Evolutionary conservation across 1,140 invertebrate species (phyloP), one percentile per base, ranked within the genome.

Genomic region (Grapholita molesta): DNA sequence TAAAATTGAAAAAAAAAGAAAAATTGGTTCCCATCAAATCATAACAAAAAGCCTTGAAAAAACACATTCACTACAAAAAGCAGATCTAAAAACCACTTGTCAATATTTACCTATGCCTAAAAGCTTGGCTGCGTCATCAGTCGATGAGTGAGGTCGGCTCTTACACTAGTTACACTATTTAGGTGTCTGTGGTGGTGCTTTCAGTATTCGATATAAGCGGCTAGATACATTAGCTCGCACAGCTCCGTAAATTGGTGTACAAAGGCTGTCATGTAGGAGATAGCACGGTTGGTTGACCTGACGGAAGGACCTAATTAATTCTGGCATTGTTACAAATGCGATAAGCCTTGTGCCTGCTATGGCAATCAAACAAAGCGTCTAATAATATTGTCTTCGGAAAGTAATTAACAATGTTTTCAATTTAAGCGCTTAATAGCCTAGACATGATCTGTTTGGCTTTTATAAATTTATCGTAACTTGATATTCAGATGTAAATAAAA

Each of bases 211-310:
- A n/a, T n/a, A n/a, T n/a, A n/a, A n/a, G n/a, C n/a, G n/a, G n/a
- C n/a, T n/a, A n/a, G n/a, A n/a, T n/a, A n/a, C n/a, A n/a, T n/a
- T 57, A 23, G 25, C 23, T 28, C 53, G n/a, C 24, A 57, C 25
- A 38, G 53, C 53, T 25, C 55, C 11, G 24, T 30, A 32, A 25
- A 61, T 28, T 15, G 12, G 25, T 15, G 28, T 30, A 61, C 55
- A 48, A 30, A 61, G 55, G 24, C 55, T 61, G 55, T 28, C 55
- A 61, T 61, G 55, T 61, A 32, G 24, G 23, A 57, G 24, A 61
- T 61, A 30, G 25, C 55, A 32, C 28, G 55, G 55, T 61, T 61
- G 24, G 24, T 61, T 61, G 55, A 25, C 21, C 21, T 61, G 55
- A 28, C 55, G 55, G 55, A 61, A 61, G 30, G 53, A 28, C 24